Evolutionary conservation across 2,113 vertebrate species (phyloP), one percentile per base, ranked within the genome.

Genomic region (Seriola rivoliana): DNA sequence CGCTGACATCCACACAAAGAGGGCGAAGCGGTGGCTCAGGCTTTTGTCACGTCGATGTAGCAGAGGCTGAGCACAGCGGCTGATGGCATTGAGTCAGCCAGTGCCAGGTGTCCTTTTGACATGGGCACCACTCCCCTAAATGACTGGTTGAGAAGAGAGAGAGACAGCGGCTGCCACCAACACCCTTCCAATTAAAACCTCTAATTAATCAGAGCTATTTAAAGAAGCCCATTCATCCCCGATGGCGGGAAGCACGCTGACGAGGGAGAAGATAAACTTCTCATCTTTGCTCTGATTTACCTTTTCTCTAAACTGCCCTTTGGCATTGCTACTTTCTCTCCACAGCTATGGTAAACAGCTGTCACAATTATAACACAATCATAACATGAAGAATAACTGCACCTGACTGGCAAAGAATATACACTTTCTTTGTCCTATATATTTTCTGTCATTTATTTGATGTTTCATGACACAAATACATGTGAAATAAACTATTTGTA

Each of bases 171-270:
- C 88, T 85, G 88, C 88, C 81, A 78, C 81, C 85, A 71, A 79
- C 91, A 86, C 58, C 75, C 87, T 76, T 75, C 90, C 93, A 95
- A 95, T 95, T 93, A 94, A 93, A 94, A 89, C 78, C 85, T 78
- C 89, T 87, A 94, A 93, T 95, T 94, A 95, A 95, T 95, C 90
- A 91, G 87, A 85, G 90, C 93, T 95, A 94, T 95, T 94, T 94
- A 93, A 92, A 95, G 94, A 90, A 88, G 73, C 80, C 82, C 84
- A 94, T 94, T 93, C 89, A 93, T 91, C 87, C 77, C 89, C 81
- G 38, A 67, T 62, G 84, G 93, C 84, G 73, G 75, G 60, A 85
- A 85, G 85, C 89, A 85, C 42, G 25, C 81, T 40, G 85, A 81
- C 8, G 25, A 85, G 71, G 52, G 52, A 64, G 80, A 60, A 85